A percentile compares a stretch with the other conserved stretches of the same genome.
These are phyloP conservation scores for Mesitornis unicolor DNA, from an alignment of 2,113 vertebrate genomes.

Conservation along the genomic window DNA sequence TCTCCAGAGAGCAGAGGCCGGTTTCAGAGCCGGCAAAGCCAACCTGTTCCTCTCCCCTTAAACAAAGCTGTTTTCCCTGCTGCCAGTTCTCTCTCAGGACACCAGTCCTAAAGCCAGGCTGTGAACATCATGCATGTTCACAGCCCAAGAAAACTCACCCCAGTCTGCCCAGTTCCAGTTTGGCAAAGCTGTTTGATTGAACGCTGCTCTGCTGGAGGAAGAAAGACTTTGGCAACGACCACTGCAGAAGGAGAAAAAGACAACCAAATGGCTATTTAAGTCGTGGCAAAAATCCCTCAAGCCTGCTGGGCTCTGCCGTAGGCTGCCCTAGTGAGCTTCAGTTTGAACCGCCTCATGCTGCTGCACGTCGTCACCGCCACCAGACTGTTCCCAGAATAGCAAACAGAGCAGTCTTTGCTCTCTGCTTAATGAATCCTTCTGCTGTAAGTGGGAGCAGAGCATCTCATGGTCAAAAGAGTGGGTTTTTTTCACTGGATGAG, in stretches of 20 bases:
- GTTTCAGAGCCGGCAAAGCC: neutral
- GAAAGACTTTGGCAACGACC: slow-evolving; percentile 66
- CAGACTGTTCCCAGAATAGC: slow-evolving; percentile 58
- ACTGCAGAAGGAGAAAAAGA: slow-evolving; percentile 58
- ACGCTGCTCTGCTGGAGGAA: slow-evolving; percentile 34
- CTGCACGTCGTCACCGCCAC: neutral
- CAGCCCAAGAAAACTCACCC: slow-evolving; percentile 49
- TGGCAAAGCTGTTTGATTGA: slow-evolving; percentile 36
- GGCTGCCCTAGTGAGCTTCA: neutral
- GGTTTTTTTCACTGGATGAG: neutral
- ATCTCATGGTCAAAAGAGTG: slow-evolving; percentile 4
- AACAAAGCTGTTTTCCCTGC: neutral
- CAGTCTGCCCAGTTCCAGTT: slow-evolving; percentile 32
- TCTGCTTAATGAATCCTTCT: slow-evolving; percentile 39
- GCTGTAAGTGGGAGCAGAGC: slow-evolving; percentile 22
- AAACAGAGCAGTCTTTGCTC: slow-evolving; percentile 42
- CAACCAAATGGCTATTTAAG: neutral
- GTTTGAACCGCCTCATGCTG: neutral
- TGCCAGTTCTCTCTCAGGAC: neutral
- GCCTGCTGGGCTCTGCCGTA: neutral
- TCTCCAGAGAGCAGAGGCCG: neutral
- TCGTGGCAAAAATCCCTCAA: neutral
- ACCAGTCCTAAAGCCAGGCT: neutral
- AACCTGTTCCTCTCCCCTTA: neutral
- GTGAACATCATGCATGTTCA: accelerated